phyloP scores from a whole-genome alignment of 2,797 vertebrate genomes.

The Sparus aurata region DNA sequence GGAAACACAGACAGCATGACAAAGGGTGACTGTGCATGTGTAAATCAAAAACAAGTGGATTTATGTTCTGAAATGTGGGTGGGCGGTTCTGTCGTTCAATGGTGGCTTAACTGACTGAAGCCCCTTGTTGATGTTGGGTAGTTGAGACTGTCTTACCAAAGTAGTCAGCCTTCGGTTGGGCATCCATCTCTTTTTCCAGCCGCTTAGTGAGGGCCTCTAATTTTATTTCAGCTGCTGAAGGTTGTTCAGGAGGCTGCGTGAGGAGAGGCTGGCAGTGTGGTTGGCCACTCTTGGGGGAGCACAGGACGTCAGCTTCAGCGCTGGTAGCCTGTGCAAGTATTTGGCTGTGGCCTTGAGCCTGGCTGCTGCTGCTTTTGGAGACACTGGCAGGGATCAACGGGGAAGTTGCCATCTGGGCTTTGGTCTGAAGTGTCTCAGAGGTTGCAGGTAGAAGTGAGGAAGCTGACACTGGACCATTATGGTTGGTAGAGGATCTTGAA shows the following conservation, averaged over 20 bases:
- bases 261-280: constrained; percentile 86
- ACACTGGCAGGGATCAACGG: constrained; percentile 41
- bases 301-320: constrained; percentile 69
- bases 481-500: constrained; percentile 46
- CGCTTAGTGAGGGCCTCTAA: constrained; percentile 94
- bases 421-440: constrained; percentile 62
- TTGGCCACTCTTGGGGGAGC: constrained; percentile 76
- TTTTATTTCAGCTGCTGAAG: constrained; percentile 90
- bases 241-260: constrained; percentile 81
- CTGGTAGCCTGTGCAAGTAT: constrained; percentile 29
- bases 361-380: constrained; percentile 58
- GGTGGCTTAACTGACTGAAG: constrained; percentile 35
- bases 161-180: constrained; percentile 93
- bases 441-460: constrained; percentile 28
- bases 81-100: constrained; percentile 22
- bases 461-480: constrained; percentile 57
- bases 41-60: constrained; percentile 39
- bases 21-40: constrained; percentile 15
- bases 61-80: constrained; percentile 41
- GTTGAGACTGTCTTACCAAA: constrained; percentile 90
- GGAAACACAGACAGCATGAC: constrained; percentile 7
- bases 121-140: constrained; percentile 30
- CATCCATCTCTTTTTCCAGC: constrained; percentile 96
- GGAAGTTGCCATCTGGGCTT: constrained; percentile 38
- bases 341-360: constrained; percentile 60